A percentile compares a stretch with the other conserved stretches of the same genome.
These are phyloP conservation scores for Clitarchus hookeri DNA, from an alignment of 2,888 invertebrate species.

Conservation along the genomic window DNA sequence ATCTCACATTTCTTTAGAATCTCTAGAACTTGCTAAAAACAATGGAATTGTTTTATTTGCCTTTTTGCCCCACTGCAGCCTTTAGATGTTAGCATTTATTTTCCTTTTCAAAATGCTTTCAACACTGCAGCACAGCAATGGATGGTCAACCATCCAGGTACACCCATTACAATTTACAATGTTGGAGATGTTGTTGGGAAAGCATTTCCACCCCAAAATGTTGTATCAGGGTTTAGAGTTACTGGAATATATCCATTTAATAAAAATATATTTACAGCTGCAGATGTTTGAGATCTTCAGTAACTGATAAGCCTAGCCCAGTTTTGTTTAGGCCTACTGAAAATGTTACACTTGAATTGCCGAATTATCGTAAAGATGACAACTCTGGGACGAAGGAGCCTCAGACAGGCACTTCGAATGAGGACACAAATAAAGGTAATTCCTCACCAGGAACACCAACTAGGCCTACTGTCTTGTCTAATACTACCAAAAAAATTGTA, in stretches of 20 bases:
- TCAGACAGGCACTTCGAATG: too few species aligned
- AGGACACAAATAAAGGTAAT: too few species aligned
- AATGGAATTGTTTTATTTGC: background rate
- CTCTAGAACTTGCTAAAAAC: background rate
- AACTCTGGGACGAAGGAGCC: too few species aligned
- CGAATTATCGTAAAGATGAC: too few species aligned
- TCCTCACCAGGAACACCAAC: too few species aligned
- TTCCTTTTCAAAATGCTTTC: conserved; percentile 29
- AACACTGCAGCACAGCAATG: conserved; percentile 37
- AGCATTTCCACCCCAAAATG: conserved; percentile 38
- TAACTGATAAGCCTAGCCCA: background rate
- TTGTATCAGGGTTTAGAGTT: background rate
- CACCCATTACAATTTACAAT: conserved; percentile 47
- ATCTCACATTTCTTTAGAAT: background rate
- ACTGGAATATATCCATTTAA: conserved; percentile 24
- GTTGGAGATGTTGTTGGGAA: conserved; percentile 33
- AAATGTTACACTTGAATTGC: too few species aligned
- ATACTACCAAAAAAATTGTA: background rate
- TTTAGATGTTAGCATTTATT: conserved; percentile 29
- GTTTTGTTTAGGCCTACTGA: too few species aligned
- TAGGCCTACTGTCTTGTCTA: too few species aligned
- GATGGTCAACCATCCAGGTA: conserved; percentile 45
- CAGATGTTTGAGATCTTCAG: background rate
- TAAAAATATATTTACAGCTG: background rate
- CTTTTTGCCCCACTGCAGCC: conserved; percentile 32